Percentiles rank a stretch among this genome's conserved stretches.
phyloP scores from a whole-genome alignment of 2,797 vertebrate genomes.

The Sebastes hubbsi region DNA sequence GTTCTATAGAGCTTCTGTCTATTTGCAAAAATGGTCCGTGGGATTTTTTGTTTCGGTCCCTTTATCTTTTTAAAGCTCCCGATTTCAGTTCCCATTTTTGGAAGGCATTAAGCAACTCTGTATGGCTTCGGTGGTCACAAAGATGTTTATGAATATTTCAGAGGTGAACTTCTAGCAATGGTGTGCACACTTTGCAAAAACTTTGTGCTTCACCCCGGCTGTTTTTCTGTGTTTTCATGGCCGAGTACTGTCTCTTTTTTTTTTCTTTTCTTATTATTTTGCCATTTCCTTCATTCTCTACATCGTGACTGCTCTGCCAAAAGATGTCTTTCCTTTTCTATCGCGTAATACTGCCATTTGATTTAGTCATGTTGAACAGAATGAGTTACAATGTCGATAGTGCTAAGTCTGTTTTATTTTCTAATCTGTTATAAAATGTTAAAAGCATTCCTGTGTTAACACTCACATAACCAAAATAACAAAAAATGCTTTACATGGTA shows the following conservation, averaged over 20 bases:
- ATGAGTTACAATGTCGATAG: slow-evolving; percentile 72
- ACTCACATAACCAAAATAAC: slow-evolving; percentile 66
- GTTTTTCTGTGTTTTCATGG: slow-evolving; percentile 40
- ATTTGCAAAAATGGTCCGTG: slow-evolving; percentile 54
- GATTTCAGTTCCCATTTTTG: slow-evolving; percentile 51
- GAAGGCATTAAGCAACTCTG: slow-evolving; percentile 57
- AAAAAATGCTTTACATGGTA: slow-evolving; percentile 54
- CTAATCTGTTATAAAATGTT: slow-evolving; percentile 34
- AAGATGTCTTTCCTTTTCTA: slow-evolving; percentile 77
- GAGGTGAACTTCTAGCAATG: slow-evolving; percentile 53
- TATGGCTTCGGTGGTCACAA: slow-evolving; percentile 46
- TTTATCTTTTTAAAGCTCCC: slow-evolving; percentile 36
- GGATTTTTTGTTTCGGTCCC: slow-evolving; percentile 54
- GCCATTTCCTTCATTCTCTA: slow-evolving; percentile 47
- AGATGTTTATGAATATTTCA: slow-evolving; percentile 72
- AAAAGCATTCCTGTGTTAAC: slow-evolving; percentile 22
- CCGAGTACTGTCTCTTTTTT: slow-evolving; percentile 45
- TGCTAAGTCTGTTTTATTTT: slow-evolving; percentile 80
- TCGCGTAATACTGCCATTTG: slow-evolving; percentile 79
- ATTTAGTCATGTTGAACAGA: slow-evolving; percentile 71
- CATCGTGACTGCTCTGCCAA: slow-evolving; percentile 62
- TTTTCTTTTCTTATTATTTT: slow-evolving; percentile 1
- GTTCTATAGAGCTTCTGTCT: slow-evolving; percentile 64
- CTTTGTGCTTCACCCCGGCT: slow-evolving; percentile 58
- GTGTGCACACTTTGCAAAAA: slow-evolving; percentile 58